Evolutionary conservation across 2,888 invertebrate species (phyloP).

Genomic region (Thereva unica): DNA sequence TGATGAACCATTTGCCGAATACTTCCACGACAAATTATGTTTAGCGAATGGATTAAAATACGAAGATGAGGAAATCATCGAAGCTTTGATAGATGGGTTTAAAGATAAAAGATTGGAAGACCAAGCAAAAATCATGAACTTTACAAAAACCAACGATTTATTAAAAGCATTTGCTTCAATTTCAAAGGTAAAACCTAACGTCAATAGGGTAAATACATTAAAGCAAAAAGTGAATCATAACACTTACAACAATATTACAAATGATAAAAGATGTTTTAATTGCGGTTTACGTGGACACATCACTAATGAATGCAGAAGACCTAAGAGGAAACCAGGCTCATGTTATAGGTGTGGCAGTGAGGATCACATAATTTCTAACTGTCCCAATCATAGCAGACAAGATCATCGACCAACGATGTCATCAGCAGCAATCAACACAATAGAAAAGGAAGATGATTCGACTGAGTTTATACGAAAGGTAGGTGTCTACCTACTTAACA

Average conservation of each 20-base stretch:
- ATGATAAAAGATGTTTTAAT: background rate
- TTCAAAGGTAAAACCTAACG: background rate
- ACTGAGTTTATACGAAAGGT: too few species aligned
- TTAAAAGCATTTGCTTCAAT: background rate
- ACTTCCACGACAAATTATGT: background rate
- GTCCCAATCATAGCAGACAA: background rate
- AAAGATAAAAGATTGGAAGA: background rate
- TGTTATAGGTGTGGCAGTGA: background rate
- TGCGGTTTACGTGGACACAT: background rate
- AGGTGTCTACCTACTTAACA: too few species aligned
- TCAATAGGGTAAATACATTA: too few species aligned
- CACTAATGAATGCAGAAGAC: background rate
- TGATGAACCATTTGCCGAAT: background rate
- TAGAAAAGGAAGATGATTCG: too few species aligned
- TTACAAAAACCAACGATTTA: background rate
- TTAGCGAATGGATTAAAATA: background rate
- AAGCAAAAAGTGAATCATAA: too few species aligned
- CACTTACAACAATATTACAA: too few species aligned
- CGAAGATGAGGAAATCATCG: background rate
- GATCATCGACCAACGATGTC: background rate
- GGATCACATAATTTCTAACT: background rate
- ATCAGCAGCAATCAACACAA: too few species aligned
- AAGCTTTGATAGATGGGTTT: background rate
- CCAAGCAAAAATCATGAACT: background rate
- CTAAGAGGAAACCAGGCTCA: background rate